Conservation (phyloP, 2,888 invertebrate species). For the Catocala nupta region DNA sequence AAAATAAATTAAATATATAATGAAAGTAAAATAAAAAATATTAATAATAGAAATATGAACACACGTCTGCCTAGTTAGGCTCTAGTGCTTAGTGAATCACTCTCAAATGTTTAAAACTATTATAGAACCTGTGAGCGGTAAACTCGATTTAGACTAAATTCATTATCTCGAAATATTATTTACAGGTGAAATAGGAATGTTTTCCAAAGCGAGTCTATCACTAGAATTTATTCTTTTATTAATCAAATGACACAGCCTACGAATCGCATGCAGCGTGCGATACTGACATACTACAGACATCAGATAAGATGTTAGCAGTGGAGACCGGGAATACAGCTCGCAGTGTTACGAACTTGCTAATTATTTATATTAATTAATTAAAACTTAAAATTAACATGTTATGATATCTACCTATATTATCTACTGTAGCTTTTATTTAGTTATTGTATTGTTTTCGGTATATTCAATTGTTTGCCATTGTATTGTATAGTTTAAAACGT, state of each 20-base stretch:
- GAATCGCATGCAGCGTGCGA: slow-evolving; percentile 41
- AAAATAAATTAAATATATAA: slow-evolving; percentile 26
- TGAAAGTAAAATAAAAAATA: slow-evolving; percentile 22
- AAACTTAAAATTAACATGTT: too few relatives aligned
- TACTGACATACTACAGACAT: slow-evolving; percentile 14
- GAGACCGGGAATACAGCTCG: slow-evolving; percentile 11
- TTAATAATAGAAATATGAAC: slow-evolving; percentile 43
- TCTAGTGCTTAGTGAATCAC: slow-evolving; percentile 27
- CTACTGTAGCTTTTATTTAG: too few relatives aligned
- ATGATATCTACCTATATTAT: too few relatives aligned
- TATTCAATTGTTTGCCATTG: too few relatives aligned
- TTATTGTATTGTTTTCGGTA: too few relatives aligned
- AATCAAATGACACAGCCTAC: slow-evolving; percentile 19
- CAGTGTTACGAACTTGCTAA: too few relatives aligned
- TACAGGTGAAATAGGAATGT: neutral
- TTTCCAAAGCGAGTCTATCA: slow-evolving; percentile 1
- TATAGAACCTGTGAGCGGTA: neutral
- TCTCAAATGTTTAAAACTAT: slow-evolving; percentile 13
- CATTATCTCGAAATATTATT: too few relatives aligned
- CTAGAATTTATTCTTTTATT: slow-evolving; percentile 5
- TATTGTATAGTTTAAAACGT: too few relatives aligned
- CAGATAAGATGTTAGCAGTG: slow-evolving; percentile 10
- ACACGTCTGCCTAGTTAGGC: slow-evolving; percentile 29
- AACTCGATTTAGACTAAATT: slow-evolving; percentile 17
- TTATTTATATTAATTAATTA: too few relatives aligned